Conservation (phyloP, 2,888 invertebrate genomes). For the Phengaris alcon region DNA sequence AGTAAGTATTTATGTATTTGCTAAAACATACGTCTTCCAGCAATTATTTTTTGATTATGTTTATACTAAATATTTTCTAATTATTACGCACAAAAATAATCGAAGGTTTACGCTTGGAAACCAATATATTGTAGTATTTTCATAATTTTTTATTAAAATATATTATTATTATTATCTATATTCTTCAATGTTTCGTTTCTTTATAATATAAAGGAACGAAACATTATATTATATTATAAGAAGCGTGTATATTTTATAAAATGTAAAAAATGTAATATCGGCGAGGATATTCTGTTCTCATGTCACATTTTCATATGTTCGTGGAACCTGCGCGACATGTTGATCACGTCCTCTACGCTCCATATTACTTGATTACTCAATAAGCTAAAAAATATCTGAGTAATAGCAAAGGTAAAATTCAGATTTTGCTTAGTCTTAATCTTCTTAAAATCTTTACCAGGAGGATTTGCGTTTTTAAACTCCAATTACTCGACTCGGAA, state of each 20-base stretch:
- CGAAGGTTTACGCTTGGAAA: too few relatives aligned
- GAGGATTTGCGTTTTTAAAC: constrained; percentile 26
- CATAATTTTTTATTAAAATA: too few relatives aligned
- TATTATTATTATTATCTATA: too few relatives aligned
- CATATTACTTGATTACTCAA: constrained; percentile 42
- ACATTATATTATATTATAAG: too few relatives aligned
- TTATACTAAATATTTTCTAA: too few relatives aligned
- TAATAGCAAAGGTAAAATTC: constrained; percentile 36
- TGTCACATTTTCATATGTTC: constrained; percentile 11
- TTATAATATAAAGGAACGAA: not conserved
- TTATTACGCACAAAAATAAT: too few relatives aligned
- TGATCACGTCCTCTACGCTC: constrained; percentile 32
- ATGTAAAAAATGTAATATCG: not conserved
- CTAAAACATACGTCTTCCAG: too few relatives aligned
- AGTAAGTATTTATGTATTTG: too few relatives aligned
- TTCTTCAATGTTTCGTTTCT: not conserved
- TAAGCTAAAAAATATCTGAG: constrained; percentile 40
- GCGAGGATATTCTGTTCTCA: not conserved
- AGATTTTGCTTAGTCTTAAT: constrained; percentile 38
- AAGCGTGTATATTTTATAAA: not conserved
- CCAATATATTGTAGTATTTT: too few relatives aligned
- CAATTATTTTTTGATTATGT: too few relatives aligned
- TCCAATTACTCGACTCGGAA: constrained; percentile 25
- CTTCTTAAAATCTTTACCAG: constrained; percentile 35
- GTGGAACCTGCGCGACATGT: constrained; percentile 32